Evolutionary conservation across 1,140 invertebrate species (phyloP).

Genomic region (Chrysoperla carnea): DNA sequence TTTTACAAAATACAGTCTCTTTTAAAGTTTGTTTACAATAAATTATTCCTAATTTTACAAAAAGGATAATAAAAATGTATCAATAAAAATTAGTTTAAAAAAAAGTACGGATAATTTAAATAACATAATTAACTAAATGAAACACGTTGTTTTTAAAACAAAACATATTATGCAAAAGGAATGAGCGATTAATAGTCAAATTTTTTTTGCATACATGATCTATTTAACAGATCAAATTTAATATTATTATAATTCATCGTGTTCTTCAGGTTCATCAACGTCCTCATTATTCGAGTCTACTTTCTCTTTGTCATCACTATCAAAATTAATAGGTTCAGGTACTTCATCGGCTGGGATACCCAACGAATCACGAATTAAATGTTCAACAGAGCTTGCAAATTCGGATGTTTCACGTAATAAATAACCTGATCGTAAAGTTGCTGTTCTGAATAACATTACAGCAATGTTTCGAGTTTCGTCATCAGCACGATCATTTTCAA

Average conservation of each 20-base stretch:
- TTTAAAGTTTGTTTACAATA: too few species aligned
- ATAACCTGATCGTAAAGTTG: constrained; percentile 79
- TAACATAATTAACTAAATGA: too few species aligned
- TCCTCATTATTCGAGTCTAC: constrained; percentile 11
- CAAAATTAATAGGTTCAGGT: constrained; percentile 29
- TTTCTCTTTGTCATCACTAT: constrained; percentile 25
- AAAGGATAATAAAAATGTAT: too few species aligned
- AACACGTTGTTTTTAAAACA: too few species aligned
- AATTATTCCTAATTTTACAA: too few species aligned
- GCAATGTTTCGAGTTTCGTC: constrained; percentile 73
- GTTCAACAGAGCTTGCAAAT: constrained; percentile 77
- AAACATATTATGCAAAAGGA: too few species aligned
- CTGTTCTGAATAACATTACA: constrained; percentile 81
- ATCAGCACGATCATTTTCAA: constrained; percentile 67
- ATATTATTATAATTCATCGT: constrained; percentile 23
- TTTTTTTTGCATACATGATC: too few species aligned
- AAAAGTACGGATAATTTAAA: too few species aligned
- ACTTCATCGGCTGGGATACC: constrained; percentile 64
- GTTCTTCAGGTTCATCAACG: constrained; percentile 18
- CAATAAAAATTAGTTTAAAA: too few species aligned
- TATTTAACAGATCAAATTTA: background rate
- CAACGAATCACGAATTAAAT: constrained; percentile 64
- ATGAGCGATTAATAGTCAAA: too few species aligned
- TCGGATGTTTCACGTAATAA: constrained; percentile 69
- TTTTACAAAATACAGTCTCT: too few species aligned